Percentiles rank a stretch among this genome's conserved stretches.
Evolutionary conservation across 2,113 vertebrate genomes (phyloP).

Genomic region (Nothoprocta pentlandii): DNA sequence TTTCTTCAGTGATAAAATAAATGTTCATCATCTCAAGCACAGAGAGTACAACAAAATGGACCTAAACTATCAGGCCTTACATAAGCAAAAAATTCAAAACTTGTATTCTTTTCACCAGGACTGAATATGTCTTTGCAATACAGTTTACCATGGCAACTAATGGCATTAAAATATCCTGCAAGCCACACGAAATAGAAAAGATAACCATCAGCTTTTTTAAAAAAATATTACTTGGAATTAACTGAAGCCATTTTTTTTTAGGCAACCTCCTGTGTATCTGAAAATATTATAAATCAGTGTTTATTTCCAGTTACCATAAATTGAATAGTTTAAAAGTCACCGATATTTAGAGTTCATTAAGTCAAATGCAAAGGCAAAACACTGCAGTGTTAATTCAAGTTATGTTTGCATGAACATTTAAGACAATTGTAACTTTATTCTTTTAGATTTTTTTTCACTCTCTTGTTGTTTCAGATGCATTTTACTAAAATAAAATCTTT

Average conservation of each 20-base stretch:
- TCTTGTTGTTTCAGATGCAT: background rate
- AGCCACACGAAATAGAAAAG: background rate
- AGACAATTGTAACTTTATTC: background rate
- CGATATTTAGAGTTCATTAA: background rate
- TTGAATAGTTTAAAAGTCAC: background rate
- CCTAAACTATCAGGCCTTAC: background rate
- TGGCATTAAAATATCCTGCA: slow-evolving; percentile 1
- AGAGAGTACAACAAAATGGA: background rate
- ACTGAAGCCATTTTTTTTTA: background rate
- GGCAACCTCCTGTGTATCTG: background rate
- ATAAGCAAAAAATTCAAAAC: background rate
- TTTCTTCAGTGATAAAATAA: slow-evolving; percentile 6
- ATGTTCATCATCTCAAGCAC: background rate
- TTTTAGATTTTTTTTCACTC: background rate
- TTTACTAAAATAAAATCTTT: background rate
- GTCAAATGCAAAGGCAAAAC: background rate
- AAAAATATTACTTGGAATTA: background rate
- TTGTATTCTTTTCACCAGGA: background rate
- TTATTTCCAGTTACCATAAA: background rate
- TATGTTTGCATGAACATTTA: background rate
- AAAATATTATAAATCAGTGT: background rate
- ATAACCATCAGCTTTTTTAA: background rate
- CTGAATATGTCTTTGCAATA: background rate
- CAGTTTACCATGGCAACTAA: background rate
- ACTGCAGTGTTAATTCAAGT: background rate